Conservation (phyloP, 2,113 vertebrate genomes). For the Hystrix cristata region DNA sequence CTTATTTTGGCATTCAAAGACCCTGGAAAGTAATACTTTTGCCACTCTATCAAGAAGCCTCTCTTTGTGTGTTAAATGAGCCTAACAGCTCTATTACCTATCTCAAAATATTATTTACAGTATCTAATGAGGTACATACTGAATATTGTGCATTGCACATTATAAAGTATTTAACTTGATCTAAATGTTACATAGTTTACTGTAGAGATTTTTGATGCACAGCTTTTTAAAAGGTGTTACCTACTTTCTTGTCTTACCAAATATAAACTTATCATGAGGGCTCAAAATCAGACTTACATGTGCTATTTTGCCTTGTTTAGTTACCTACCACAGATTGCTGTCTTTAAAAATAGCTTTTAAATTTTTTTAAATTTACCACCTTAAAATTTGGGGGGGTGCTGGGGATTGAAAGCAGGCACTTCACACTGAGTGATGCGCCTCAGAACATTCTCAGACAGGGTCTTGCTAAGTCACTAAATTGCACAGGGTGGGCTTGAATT, state of each 20-base stretch:
- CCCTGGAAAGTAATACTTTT: neutral
- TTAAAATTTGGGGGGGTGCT: neutral
- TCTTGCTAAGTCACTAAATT: neutral
- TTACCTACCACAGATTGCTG: neutral
- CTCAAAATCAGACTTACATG: neutral
- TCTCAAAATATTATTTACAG: neutral
- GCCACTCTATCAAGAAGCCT: neutral
- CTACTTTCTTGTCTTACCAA: neutral
- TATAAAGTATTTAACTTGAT: neutral
- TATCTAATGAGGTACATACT: neutral
- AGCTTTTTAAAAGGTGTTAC: slow-evolving; percentile 13
- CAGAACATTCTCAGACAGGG: neutral
- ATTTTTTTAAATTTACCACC: neutral
- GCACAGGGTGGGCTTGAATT: neutral
- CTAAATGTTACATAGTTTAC: slow-evolving; percentile 30
- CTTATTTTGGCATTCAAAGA: neutral
- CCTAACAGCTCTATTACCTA: neutral
- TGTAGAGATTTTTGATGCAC: slow-evolving; percentile 6
- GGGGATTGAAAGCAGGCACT: neutral
- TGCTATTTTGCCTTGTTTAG: neutral
- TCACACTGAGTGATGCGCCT: neutral
- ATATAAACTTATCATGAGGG: neutral
- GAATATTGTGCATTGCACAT: neutral
- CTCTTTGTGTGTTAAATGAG: neutral
- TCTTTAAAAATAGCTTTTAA: neutral